Evolutionary conservation across 2,888 invertebrate genomes (phyloP).

Genomic region (Sminthurinus aureus): DNA sequence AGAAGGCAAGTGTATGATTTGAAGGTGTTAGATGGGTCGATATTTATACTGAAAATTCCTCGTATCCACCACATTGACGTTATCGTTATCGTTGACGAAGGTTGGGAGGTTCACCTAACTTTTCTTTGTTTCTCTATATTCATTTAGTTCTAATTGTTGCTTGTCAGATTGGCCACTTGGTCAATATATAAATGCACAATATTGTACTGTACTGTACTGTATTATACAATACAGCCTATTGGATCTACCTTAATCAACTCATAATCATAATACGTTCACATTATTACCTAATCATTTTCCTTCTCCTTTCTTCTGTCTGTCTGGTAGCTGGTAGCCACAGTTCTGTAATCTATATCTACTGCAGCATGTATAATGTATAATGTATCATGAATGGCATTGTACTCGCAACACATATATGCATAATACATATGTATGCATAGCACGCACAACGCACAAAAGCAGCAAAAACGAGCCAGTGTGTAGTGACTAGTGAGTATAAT

Average conservation of each 20-base stretch:
- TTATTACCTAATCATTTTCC: neutral
- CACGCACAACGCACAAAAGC: too few species aligned
- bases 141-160: neutral
- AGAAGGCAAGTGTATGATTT: constrained; percentile 33
- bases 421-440: too few species aligned
- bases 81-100: neutral
- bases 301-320: too few species aligned
- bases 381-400: too few species aligned
- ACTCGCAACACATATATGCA: too few species aligned
- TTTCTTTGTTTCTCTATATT: neutral
- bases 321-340: too few species aligned
- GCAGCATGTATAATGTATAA: too few species aligned
- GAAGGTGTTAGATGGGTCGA: constrained; percentile 33
- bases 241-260: constrained; percentile 14
- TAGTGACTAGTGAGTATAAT: too few species aligned
- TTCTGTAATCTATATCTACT: too few species aligned
- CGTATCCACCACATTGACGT: constrained; percentile 4
- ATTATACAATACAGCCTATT: neutral
- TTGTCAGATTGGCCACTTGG: neutral
- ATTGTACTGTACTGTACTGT: neutral
- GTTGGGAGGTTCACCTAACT: constrained; percentile 22
- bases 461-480: too few species aligned
- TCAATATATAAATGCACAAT: neutral
- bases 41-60: constrained; percentile 43
- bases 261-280: neutral